Base-by-base conservation (phyloP, 2,113 vertebrate species). In the Chroicocephalus ridibundus region DNA sequence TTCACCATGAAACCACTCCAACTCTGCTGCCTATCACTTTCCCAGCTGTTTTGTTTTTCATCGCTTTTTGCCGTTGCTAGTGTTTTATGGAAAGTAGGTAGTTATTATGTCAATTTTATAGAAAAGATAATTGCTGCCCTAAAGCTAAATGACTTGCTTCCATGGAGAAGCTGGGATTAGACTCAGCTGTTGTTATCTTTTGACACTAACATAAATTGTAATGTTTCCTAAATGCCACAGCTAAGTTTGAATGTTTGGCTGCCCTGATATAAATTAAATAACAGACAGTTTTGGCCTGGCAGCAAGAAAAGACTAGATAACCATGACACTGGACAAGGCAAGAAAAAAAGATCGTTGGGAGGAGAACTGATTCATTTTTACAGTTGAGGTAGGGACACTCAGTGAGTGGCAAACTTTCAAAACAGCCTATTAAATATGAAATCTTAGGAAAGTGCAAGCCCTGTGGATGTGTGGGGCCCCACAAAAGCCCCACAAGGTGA, bases 271-370 rank as follows among this genome's bases (percentile, higher is more conserved):
- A 38, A 29, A 49, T 29, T 15, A 68, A 83, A 21, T 17, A 75
- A 34, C 55, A 17, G 38, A 22, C 3, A 25, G 12, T 32, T 80
- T 47, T 31, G 29, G 13, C 10, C 8, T 10, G 14, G 32, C 10
- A 47, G 55, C 25, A 55, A 29, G 47, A 46, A 32, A 72, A 72
- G 15, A 38, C 21, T 25, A 38, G n/a, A 26, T 61, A 26, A 27
- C 60, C 60, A 38, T 25, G 15, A 38, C 24, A 15, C 1, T 3
- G 27, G 32, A 13, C 6, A 31, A n/a, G 36, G 27, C 34, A 40
- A 68, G 8, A 32, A 68, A 46, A 70, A 36, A 61, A 19, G 2
- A 2, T 46, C 0, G 0, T 6, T 25, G 32, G 19, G 49, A 64
- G 24, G 15, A 64, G 32, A 52, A 82, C 2, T 7, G 15, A 16